phyloP scores from a whole-genome alignment of 2,888 invertebrate species.

The Polylopha cassiicola region DNA sequence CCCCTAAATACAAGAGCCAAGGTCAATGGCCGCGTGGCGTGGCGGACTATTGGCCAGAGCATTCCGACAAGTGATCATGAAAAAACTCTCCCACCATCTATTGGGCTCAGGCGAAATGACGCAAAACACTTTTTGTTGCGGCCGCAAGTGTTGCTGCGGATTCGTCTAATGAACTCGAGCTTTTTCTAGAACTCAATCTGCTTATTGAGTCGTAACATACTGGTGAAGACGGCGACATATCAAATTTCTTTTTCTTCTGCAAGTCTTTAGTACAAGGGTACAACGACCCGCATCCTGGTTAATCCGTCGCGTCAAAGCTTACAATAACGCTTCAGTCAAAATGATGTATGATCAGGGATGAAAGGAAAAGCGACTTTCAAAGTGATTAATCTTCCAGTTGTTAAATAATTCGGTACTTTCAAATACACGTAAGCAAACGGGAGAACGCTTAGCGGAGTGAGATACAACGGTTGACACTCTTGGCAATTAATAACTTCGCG shows the following conservation, averaged over 20 bases:
- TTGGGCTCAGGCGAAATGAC: conserved; percentile 54
- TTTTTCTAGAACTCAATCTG: conserved; percentile 45
- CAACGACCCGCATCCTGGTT: conserved; percentile 47
- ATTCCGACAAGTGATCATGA: conserved; percentile 62
- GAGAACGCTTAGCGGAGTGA: conserved; percentile 7
- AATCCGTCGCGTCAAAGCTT: conserved; percentile 27
- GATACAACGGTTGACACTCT: conserved; percentile 4
- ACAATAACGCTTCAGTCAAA: conserved; percentile 13
- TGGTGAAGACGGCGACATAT: conserved; percentile 49
- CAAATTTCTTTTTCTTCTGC: conserved; percentile 49
- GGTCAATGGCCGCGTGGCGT: conserved; percentile 62
- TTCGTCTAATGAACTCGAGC: conserved; percentile 52
- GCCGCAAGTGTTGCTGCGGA: conserved; percentile 46
- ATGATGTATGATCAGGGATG: conserved; percentile 19
- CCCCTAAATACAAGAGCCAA: conserved; percentile 59
- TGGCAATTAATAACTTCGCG: conserved; percentile 10
- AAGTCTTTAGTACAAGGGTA: conserved; percentile 43
- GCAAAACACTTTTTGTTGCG: conserved; percentile 57
- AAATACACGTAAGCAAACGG: not conserved
- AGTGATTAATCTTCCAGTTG: conserved; percentile 15
- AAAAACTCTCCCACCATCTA: conserved; percentile 52
- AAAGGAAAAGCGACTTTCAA: conserved; percentile 10
- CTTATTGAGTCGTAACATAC: conserved; percentile 42
- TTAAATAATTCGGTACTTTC: conserved; percentile 5
- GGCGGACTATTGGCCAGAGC: conserved; percentile 54